A percentile compares a stretch with the other conserved stretches of the same genome.
These are phyloP conservation scores for Morone saxatilis DNA, from an alignment of 2,113 vertebrate species.

Conservation along the genomic window DNA sequence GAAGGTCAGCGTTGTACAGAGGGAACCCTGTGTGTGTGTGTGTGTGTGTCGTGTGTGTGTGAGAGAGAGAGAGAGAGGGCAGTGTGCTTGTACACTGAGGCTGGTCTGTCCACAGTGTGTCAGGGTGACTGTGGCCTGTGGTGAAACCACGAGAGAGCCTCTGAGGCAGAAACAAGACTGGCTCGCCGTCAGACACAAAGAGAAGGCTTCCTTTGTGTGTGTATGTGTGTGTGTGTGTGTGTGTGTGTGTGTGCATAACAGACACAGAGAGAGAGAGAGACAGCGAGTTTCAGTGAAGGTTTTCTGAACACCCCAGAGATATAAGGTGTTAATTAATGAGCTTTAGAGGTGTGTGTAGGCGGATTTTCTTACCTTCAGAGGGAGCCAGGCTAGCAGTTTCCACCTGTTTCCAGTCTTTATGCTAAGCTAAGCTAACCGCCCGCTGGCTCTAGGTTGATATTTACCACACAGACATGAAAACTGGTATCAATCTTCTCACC, in stretches of 20 bases:
- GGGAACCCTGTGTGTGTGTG: neutral
- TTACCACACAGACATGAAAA: no score
- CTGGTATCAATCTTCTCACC: no score
- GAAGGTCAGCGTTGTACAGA: neutral
- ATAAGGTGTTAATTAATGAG: neutral
- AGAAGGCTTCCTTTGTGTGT: constrained; percentile 80
- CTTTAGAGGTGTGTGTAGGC: neutral
- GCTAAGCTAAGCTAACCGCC: neutral
- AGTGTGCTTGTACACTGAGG: constrained; percentile 70
- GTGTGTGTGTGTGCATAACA: constrained; percentile 7
- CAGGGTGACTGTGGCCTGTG: constrained; percentile 75
- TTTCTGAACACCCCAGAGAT: neutral
- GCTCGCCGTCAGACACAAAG: constrained; percentile 61
- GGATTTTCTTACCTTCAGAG: neutral
- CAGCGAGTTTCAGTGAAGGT: neutral
- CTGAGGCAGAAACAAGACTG: constrained; percentile 62
- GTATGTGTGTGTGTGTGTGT: constrained; percentile 53
- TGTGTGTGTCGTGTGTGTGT: constrained; percentile 20
- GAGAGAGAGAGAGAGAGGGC: constrained; percentile 36
- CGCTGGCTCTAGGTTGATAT: neutral
- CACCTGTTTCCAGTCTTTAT: neutral
- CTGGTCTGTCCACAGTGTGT: constrained; percentile 60
- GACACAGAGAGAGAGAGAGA: neutral
- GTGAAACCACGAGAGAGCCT: constrained; percentile 59
- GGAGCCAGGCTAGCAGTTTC: neutral